A percentile compares a stretch with the other conserved stretches of the same genome.
Evolutionary conservation across 2,113 vertebrate genomes (phyloP).

Genomic region (Malurus elegans): DNA sequence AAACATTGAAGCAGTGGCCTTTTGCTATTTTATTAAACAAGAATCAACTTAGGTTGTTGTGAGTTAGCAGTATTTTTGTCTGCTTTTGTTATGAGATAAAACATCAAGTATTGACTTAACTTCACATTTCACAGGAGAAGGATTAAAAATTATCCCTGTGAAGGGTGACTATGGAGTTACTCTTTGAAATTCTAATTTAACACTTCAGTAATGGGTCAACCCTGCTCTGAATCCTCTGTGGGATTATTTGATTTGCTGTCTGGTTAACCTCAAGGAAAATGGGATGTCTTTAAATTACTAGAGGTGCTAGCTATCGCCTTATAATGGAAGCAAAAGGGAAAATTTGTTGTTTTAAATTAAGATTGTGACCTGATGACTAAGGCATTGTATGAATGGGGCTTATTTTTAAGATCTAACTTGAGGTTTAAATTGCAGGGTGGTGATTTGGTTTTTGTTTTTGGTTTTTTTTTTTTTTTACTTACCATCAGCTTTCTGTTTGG

Average conservation of each 20-base stretch:
- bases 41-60: slow-evolving; percentile 3
- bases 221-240: slow-evolving; percentile 9
- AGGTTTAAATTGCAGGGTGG: background rate
- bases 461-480: background rate
- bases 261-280: slow-evolving; percentile 56
- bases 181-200: slow-evolving; percentile 60
- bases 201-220: slow-evolving; percentile 40
- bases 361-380: background rate
- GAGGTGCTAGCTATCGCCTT: slow-evolving; percentile 21
- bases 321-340: background rate
- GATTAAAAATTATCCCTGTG: slow-evolving; percentile 40
- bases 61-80: slow-evolving; percentile 16
- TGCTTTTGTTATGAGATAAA: slow-evolving; percentile 30
- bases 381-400: background rate
- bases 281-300: slow-evolving; percentile 30
- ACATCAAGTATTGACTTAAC: background rate
- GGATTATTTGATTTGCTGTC: slow-evolving; percentile 54
- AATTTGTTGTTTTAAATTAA: slow-evolving; percentile 13
- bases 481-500: background rate
- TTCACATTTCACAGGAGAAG: slow-evolving; percentile 28
- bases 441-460: background rate
- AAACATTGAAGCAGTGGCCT: background rate
- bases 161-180: slow-evolving; percentile 8
- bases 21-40: slow-evolving; percentile 12
- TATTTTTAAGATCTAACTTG: background rate